Conservation (phyloP, 2,113 vertebrate species). For the Diadophis punctatus region DNA sequence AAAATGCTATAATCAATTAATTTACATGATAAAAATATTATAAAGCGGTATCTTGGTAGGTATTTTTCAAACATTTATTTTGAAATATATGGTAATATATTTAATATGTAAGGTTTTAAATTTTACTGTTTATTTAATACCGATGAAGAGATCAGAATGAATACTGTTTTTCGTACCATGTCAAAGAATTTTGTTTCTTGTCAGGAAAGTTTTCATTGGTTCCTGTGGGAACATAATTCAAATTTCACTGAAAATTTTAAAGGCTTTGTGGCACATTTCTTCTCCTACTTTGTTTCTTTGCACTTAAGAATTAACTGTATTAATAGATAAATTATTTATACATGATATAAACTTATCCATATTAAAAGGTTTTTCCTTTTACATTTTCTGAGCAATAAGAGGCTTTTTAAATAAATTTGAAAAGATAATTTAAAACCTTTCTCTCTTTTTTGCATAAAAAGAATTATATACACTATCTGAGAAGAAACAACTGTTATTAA, state of each 20-base stretch:
- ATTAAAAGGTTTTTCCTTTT: background rate
- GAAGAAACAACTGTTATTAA: background rate
- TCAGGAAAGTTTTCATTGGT: background rate
- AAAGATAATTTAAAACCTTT: background rate
- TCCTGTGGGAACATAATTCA: background rate
- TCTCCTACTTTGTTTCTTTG: background rate
- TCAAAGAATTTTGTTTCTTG: background rate
- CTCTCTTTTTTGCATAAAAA: conserved; percentile 6
- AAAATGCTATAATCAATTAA: background rate
- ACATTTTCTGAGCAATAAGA: background rate
- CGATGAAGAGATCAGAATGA: background rate
- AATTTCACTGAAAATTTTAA: background rate
- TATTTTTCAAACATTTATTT: background rate
- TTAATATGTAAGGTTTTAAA: background rate
- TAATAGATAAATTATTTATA: background rate
- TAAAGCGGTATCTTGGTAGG: background rate
- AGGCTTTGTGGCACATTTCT: background rate
- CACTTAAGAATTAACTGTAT: background rate
- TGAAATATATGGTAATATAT: background rate
- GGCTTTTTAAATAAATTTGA: background rate
- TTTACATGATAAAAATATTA: background rate
- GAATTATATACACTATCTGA: conserved; percentile 5
- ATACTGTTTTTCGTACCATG: background rate
- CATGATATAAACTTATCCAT: background rate
- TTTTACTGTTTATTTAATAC: background rate